A percentile compares a stretch with the other conserved stretches of the same genome.
phyloP scores from a whole-genome alignment of 2,888 invertebrate species.

The Polydrusus tereticollis region DNA sequence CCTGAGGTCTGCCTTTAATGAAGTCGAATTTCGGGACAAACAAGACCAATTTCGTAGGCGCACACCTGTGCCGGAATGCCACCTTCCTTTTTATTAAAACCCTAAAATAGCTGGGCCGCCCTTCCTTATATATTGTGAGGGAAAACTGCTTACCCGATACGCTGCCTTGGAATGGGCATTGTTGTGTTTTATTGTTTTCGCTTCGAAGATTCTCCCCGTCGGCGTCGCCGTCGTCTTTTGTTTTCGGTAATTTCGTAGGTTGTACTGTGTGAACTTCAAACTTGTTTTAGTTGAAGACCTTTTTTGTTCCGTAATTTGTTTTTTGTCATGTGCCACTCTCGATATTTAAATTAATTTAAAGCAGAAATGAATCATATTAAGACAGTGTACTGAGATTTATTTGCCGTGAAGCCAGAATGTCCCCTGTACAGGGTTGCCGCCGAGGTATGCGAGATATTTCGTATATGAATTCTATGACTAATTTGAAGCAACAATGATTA shows the following conservation, averaged over 20 bases:
- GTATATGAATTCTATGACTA: too few relatives aligned
- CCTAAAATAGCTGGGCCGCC: constrained; percentile 19
- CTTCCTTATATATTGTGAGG: constrained; percentile 20
- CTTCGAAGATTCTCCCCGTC: constrained; percentile 14
- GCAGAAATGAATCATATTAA: too few relatives aligned
- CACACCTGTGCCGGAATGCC: constrained; percentile 37
- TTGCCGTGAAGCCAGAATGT: too few relatives aligned
- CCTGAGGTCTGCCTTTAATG: constrained; percentile 26
- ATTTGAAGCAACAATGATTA: too few relatives aligned
- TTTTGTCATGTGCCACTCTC: too few relatives aligned
- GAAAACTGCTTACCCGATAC: constrained; percentile 34
- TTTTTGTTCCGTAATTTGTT: constrained; percentile 15
- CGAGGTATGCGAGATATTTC: too few relatives aligned
- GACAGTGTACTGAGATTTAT: too few relatives aligned
- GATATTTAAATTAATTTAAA: too few relatives aligned
- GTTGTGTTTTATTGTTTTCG: constrained; percentile 47
- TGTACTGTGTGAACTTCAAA: constrained; percentile 25
- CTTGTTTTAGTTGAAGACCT: constrained; percentile 16
- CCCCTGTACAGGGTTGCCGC: too few relatives aligned
- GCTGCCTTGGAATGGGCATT: constrained; percentile 37
- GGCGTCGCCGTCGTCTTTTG: constrained; percentile 14
- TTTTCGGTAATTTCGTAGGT: constrained; percentile 33
- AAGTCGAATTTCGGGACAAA: constrained; percentile 38
- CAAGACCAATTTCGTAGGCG: constrained; percentile 34
- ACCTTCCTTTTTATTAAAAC: constrained; percentile 38